phyloP scores from a whole-genome alignment of 64 coral and sea anemone genomes.

The Dendrophyllia cribrosa region DNA sequence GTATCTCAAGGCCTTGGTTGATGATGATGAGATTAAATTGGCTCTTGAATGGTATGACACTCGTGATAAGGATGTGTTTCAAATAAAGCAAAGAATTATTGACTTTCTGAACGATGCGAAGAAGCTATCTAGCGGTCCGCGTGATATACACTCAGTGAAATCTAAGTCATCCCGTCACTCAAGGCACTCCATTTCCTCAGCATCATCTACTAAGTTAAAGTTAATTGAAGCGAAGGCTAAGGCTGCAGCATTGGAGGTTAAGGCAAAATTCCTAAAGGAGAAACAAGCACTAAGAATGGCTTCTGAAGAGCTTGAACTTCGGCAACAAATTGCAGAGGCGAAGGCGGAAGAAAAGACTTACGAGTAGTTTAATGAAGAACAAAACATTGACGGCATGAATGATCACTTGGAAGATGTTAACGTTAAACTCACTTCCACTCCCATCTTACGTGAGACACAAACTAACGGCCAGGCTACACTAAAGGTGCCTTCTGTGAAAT shows the following conservation, averaged over 20 bases:
- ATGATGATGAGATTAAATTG: slow-evolving; percentile 39
- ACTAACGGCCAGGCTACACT: neutral
- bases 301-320: slow-evolving; percentile 56
- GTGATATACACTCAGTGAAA: slow-evolving; percentile 11
- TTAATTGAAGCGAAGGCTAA: slow-evolving; percentile 49
- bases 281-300: slow-evolving; percentile 66
- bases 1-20: slow-evolving; percentile 37
- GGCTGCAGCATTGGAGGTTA: slow-evolving; percentile 61
- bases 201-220: slow-evolving; percentile 49
- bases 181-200: slow-evolving; percentile 8
- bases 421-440: neutral
- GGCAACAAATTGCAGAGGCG: slow-evolving; percentile 37
- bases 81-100: slow-evolving; percentile 65
- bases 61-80: slow-evolving; percentile 66
- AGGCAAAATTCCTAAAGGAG: slow-evolving; percentile 42
- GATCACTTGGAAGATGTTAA: neutral
- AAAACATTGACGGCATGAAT: slow-evolving; percentile 23
- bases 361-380: slow-evolving; percentile 34
- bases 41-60: slow-evolving; percentile 62
- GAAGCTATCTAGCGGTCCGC: slow-evolving; percentile 2
- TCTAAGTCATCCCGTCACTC: slow-evolving; percentile 8
- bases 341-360: slow-evolving; percentile 58
- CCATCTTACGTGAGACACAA: neutral
- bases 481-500: neutral
- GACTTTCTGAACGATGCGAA: slow-evolving; percentile 62